phyloP scores from a whole-genome alignment of 2,113 vertebrate species.

The Chrysochloris asiatica region DNA sequence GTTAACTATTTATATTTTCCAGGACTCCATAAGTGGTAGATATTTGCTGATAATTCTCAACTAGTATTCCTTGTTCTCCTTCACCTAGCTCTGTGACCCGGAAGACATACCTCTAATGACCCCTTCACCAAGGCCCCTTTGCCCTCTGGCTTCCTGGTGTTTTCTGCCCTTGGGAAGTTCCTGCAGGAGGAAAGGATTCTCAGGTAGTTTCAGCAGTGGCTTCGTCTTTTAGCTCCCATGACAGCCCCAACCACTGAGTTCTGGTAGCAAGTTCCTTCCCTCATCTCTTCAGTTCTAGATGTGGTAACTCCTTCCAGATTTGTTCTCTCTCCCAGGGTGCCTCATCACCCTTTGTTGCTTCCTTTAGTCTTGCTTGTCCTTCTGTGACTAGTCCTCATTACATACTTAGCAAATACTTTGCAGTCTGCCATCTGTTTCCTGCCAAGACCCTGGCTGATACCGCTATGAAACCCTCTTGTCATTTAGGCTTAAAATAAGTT shows the following conservation, averaged over 20 bases:
- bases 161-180: not conserved
- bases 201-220: not conserved
- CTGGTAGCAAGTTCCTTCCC: rapidly evolving
- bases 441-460: not conserved
- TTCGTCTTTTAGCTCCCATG: not conserved
- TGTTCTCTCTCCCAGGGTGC: not conserved
- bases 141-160: not conserved
- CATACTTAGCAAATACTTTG: not conserved
- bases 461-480: not conserved
- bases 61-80: not conserved
- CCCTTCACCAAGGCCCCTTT: not conserved
- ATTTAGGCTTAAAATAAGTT: not conserved
- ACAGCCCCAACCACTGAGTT: rapidly evolving
- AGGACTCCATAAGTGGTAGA: not conserved
- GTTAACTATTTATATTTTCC: not conserved
- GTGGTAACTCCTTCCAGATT: not conserved
- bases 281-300: not conserved
- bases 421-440: conserved; percentile 31
- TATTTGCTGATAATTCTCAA: not conserved
- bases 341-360: not conserved
- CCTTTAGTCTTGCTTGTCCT: not conserved
- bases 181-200: not conserved
- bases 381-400: not conserved
- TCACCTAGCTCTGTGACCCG: not conserved
- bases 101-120: too few relatives aligned